Conservation (phyloP, 1,140 invertebrate genomes). For the Danaus plexippus region DNA sequence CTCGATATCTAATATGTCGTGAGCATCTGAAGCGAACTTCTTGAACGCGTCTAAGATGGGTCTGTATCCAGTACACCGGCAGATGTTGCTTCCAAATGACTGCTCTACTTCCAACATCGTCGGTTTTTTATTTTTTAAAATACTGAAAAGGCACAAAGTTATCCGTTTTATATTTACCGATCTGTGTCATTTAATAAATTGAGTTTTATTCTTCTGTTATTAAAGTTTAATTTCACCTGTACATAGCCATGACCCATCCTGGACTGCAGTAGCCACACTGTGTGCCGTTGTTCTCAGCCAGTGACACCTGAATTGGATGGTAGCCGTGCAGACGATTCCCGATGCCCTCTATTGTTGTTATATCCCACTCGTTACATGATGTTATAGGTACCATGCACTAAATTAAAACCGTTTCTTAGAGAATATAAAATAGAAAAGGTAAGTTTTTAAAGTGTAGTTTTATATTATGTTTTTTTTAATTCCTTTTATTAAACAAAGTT, state of each 20-base stretch:
- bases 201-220: neutral
- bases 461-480: no score
- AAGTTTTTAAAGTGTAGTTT: no score
- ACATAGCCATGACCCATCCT: conserved; percentile 90
- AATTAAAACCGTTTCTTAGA: conserved; percentile 10
- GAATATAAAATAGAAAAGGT: neutral
- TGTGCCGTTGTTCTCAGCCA: conserved; percentile 81
- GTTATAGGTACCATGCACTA: conserved; percentile 80
- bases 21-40: conserved; percentile 70
- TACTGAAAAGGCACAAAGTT: conserved; percentile 22
- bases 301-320: conserved; percentile 77
- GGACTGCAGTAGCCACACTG: conserved; percentile 89
- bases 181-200: neutral
- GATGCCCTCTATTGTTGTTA: conserved; percentile 84
- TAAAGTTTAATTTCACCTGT: conserved; percentile 67
- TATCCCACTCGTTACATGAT: conserved; percentile 79
- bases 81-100: conserved; percentile 81
- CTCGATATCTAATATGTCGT: conserved; percentile 37
- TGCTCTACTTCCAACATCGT: conserved; percentile 78
- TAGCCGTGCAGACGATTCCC: conserved; percentile 80
- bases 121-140: conserved; percentile 53
- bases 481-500: no score
- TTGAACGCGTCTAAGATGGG: conserved; percentile 86
- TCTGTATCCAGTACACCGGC: conserved; percentile 86
- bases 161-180: no score